phyloP scores from a whole-genome alignment of 2,888 invertebrate species.

The Drosophila prolongata region DNA sequence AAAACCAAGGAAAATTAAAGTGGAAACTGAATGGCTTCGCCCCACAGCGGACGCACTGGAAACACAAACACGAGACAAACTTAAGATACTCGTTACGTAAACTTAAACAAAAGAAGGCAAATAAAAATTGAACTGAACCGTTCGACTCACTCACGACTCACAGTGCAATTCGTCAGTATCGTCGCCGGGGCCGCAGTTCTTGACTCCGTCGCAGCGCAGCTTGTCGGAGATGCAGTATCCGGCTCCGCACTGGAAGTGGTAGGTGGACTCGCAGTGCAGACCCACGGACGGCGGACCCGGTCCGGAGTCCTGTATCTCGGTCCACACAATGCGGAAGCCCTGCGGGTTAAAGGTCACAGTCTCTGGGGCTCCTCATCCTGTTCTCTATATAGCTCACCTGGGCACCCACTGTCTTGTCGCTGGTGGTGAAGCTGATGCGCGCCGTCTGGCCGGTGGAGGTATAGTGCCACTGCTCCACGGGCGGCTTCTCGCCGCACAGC shows the following conservation, averaged over 20 bases:
- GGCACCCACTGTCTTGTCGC: slow-evolving; percentile 97
- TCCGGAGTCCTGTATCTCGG: slow-evolving; percentile 91
- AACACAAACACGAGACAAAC: slow-evolving; percentile 52
- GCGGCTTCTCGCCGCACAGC: slow-evolving; percentile 93
- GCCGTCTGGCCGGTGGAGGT: slow-evolving; percentile 94
- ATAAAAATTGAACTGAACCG: slow-evolving; percentile 85
- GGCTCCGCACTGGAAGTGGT: slow-evolving; percentile 90
- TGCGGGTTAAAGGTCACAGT: slow-evolving; percentile 65
- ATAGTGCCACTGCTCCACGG: slow-evolving; percentile 91
- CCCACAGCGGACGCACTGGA: slow-evolving; percentile 51
- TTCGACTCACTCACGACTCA: slow-evolving; percentile 86
- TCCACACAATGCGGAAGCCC: slow-evolving; percentile 97
- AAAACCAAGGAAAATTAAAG: slow-evolving; percentile 37
- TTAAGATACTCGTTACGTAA: slow-evolving; percentile 35
- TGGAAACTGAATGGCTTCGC: slow-evolving; percentile 27
- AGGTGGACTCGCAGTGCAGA: slow-evolving; percentile 86
- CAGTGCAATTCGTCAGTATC: slow-evolving; percentile 85
- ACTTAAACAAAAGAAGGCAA: slow-evolving; percentile 59
- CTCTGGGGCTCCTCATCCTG: too few species aligned
- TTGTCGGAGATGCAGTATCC: slow-evolving; percentile 92
- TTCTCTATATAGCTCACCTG: slow-evolving; percentile 80
- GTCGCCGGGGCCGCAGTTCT: slow-evolving; percentile 89
- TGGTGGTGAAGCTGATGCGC: slow-evolving; percentile 96
- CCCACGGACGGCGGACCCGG: slow-evolving; percentile 85
- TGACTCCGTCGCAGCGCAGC: slow-evolving; percentile 90